Base-by-base conservation (phyloP, 2,797 vertebrate species). In the Sylvilagus floridanus region DNA sequence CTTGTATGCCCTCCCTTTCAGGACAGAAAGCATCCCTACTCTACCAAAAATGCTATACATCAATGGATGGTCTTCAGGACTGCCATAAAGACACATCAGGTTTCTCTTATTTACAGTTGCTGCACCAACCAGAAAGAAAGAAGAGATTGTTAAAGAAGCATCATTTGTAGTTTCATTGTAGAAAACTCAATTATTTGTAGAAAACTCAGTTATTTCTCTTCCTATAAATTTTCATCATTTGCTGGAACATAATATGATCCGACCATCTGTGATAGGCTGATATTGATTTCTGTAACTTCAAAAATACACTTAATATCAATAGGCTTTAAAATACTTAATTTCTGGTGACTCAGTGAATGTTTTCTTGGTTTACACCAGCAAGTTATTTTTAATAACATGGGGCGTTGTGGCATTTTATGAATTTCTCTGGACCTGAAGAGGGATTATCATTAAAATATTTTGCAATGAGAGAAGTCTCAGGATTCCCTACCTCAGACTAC, bases 311-410 rank as follows among this genome's bases (percentile, higher is more conserved):
- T 95, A 96, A 97, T 97, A 98, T 94, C 94, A 97, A 97, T 85
- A 90, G 76, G 37, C n/a, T 98, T 96, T 96, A 96, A 90, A 97
- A 97, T 92, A 73, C 93, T 98, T 96, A 93, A 97, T 96, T 97
- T 96, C 66, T 88, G 93, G 85, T 92, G 96, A 97, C 81, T 97
- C 66, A 75, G 92, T 96, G 30, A 73, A 60, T 87, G 87, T 90
- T 84, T 78, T 96, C 97, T 77, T 97, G 95, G 89, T 82, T 95
- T 97, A 96, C 66, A 89, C 5, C 21, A 93, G 83, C 90, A 89
- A 97, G 94, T 97, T 91, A 84, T 96, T 97, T 98, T 97, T 92
- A 97, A 97, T 92, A 97, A 96, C 94, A 95, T 96, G 93, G 17
- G 52, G 71, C 91, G 66, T 92, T 97, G 54, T 95, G 96, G 96